phyloP scores from a whole-genome alignment of 1,140 invertebrate species.

The Bombus superbus region DNA sequence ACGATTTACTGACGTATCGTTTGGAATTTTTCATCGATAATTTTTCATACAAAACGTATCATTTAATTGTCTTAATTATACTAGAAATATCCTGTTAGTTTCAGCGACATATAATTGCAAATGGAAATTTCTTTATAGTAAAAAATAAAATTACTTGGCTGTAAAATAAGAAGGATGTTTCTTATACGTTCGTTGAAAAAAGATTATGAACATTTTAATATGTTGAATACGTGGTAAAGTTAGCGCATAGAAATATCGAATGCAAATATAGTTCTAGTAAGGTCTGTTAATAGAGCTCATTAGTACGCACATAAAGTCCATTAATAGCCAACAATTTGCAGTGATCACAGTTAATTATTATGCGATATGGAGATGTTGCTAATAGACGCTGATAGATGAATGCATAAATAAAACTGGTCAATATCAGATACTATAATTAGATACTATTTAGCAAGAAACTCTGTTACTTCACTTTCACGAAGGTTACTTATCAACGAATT shows the following conservation, averaged over 20 bases:
- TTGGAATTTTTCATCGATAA: too few species aligned
- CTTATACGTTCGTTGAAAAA: background rate
- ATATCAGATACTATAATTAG: background rate
- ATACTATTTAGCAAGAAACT: background rate
- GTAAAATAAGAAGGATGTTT: background rate
- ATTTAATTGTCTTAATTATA: background rate
- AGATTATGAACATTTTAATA: background rate
- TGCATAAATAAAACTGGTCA: background rate
- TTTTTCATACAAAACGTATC: background rate
- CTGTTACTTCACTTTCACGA: background rate
- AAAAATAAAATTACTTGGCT: background rate
- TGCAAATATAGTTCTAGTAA: background rate
- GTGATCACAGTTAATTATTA: constrained; percentile 3
- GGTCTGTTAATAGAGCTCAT: constrained; percentile 10
- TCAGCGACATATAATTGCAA: background rate
- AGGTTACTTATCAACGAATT: constrained; percentile 9
- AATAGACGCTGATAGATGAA: background rate
- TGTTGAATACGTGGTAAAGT: background rate
- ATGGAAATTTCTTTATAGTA: background rate
- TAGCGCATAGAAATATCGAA: background rate
- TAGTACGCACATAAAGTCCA: constrained; percentile 35
- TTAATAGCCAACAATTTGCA: constrained; percentile 17
- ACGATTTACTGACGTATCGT: background rate
- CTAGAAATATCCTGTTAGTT: too few species aligned
- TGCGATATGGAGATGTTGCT: constrained; percentile 17